These are phyloP conservation scores for Diplazon laetatorius DNA, from an alignment of 2,888 invertebrate species.

Conservation along the genomic window DNA sequence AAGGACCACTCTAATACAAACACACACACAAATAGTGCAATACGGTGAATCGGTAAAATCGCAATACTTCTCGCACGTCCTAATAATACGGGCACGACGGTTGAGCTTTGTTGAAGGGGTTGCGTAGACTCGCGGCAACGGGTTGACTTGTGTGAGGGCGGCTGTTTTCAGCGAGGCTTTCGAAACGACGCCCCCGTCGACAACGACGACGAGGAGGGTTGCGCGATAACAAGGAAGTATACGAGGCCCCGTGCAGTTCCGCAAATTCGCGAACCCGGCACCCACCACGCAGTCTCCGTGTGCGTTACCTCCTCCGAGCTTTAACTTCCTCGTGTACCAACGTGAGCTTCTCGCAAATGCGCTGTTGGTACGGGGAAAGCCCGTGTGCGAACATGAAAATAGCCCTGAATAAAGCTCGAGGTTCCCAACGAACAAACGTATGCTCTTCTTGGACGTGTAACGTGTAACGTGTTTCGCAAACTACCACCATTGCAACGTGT, in stretches of 20 bases:
- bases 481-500: slow-evolving; percentile 31
- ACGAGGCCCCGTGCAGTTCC: slow-evolving; percentile 38
- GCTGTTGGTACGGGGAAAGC: slow-evolving; percentile 40
- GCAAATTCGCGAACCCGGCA: slow-evolving; percentile 42
- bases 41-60: too few relatives aligned
- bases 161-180: slow-evolving; percentile 45
- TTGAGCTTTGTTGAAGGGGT: slow-evolving; percentile 8
- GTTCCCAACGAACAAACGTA: slow-evolving; percentile 47
- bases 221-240: slow-evolving; percentile 62
- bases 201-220: slow-evolving; percentile 50
- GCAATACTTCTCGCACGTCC: too few relatives aligned
- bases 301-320: slow-evolving; percentile 50
- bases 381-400: slow-evolving; percentile 52
- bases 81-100: background rate
- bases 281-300: too few relatives aligned
- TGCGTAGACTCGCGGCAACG: slow-evolving; percentile 33
- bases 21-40: too few relatives aligned
- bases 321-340: slow-evolving; percentile 46
- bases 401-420: slow-evolving; percentile 58
- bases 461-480: slow-evolving; percentile 45
- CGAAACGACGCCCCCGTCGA: slow-evolving; percentile 50
- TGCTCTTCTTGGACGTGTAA: slow-evolving; percentile 41
- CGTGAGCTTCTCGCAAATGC: slow-evolving; percentile 45
- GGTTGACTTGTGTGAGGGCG: slow-evolving; percentile 22
- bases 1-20: too few relatives aligned